Base-by-base conservation (phyloP, 2,888 invertebrate species). In the Miltochrista miniata region DNA sequence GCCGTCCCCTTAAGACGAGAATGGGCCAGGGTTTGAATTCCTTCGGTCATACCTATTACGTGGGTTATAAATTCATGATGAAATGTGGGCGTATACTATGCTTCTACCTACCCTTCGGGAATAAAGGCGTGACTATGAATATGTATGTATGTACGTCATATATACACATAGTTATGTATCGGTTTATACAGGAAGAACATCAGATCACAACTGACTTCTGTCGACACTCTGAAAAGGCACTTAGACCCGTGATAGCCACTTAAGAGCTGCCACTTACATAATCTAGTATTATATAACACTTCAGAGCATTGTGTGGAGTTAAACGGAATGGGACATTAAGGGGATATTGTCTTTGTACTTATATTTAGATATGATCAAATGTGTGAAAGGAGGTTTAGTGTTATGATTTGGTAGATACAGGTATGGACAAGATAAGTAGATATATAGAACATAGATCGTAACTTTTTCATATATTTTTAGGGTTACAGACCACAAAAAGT, bases 211-310 rank as follows among this genome's bases (percentile, higher is more conserved):
- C 31, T 9, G 24, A 13, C 11, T 43, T 34, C 15, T 30, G 48
- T 51, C 43, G 54, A 48, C 43, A 51, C 40, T 41, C 49, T 51
- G 49, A 15, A 36, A 29, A 12, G 8, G 40, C 49, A 59, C 63
- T 64, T 65, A 59, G 42, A 31, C 13, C 5, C 34, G 48, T 66
- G 66, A 64, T 66, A 29, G 64, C 63, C 64, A 59, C 66, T 64
- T 64, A 62, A 64, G 66, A 64, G 62, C 53, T 14, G 45, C 40
- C 43, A 56, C 45, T 48, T 48, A 49, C 48, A 29, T 66, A 59
- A 51, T 65, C 51, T 24, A 24, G 2, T 58, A 51, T 52, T 55
- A 45, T 48, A 44, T 48, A 45, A 33, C 33, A n/a, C 65, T 46
- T 56, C 18, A 13, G 18, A 24, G 18, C 18, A 24, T 24, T 24